Conservation (phyloP, 2,888 invertebrate genomes). For the Agrochola lota region DNA sequence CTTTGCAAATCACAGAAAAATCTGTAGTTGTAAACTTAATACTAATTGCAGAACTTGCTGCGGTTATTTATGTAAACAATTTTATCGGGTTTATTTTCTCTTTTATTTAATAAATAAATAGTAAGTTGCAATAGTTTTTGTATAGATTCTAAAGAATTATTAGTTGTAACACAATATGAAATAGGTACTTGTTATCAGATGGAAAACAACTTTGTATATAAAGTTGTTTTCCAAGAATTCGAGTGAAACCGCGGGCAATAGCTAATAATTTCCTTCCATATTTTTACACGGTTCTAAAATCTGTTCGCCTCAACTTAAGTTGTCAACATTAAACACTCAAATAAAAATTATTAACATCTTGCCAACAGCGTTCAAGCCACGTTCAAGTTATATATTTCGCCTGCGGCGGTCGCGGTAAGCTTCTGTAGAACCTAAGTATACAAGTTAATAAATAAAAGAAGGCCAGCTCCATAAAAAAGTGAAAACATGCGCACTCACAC, state of each 20-base stretch:
- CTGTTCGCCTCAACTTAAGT: not conserved
- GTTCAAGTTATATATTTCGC: conserved; percentile 1
- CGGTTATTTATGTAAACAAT: too few relatives aligned
- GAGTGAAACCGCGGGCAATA: too few relatives aligned
- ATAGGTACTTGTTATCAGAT: not conserved
- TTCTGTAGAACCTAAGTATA: not conserved
- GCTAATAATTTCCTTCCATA: too few relatives aligned
- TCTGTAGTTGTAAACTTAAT: too few relatives aligned
- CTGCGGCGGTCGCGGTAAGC: not conserved
- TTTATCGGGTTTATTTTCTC: not conserved
- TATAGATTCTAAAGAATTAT: not conserved
- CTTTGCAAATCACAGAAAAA: too few relatives aligned
- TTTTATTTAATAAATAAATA: too few relatives aligned
- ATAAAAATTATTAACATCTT: conserved; percentile 2
- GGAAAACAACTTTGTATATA: too few relatives aligned
- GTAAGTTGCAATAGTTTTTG: too few relatives aligned
- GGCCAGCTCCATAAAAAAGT: not conserved
- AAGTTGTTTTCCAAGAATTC: too few relatives aligned
- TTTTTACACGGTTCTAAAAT: too few relatives aligned
- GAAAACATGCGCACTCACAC: not conserved
- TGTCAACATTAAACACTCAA: not conserved
- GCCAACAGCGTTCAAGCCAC: conserved; percentile 6
- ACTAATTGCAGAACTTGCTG: too few relatives aligned
- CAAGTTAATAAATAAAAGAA: not conserved
- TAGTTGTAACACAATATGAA: not conserved